Percentiles rank a stretch among this genome's conserved stretches.
These are phyloP conservation scores for Drosophila parabipectinata DNA, from an alignment of 1,140 invertebrate species.

Conservation along the genomic window DNA sequence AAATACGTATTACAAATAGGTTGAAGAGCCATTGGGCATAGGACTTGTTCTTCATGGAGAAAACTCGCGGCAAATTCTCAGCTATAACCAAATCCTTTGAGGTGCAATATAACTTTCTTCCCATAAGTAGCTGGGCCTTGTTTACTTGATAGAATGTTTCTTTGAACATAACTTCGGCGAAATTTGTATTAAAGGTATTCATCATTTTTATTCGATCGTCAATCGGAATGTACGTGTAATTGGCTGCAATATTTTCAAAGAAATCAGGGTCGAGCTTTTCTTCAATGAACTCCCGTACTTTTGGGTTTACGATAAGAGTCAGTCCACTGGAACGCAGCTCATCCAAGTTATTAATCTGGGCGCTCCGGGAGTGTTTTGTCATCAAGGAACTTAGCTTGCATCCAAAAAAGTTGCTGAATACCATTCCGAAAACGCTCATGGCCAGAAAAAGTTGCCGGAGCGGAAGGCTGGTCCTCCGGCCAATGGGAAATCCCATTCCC, in stretches of 20 bases:
- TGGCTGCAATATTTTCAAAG: not conserved
- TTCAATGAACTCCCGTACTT: not conserved
- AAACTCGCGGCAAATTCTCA: not conserved
- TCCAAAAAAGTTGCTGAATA: constrained; percentile 34
- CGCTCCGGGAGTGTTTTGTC: constrained; percentile 13
- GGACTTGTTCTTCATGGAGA: not conserved
- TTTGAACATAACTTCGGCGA: not conserved
- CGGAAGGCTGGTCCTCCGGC: constrained; percentile 3
- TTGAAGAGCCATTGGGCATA: not conserved
- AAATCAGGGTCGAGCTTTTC: not conserved
- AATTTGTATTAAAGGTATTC: not conserved
- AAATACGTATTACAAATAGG: not conserved
- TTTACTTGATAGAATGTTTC: not conserved
- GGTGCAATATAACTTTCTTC: not conserved
- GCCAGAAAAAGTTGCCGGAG: constrained; percentile 29
- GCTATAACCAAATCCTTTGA: not conserved
- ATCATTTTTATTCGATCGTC: not conserved
- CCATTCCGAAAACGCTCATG: constrained; percentile 39
- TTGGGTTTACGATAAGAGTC: not conserved
- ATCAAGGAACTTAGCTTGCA: constrained; percentile 42
- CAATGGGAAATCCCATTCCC: constrained; percentile 20
- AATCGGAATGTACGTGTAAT: not conserved
- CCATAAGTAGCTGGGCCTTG: not conserved
- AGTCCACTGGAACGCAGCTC: constrained; percentile 32
- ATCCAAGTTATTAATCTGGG: constrained; percentile 17